These are phyloP conservation scores for Pyrrhia umbra DNA, from an alignment of 2,888 invertebrate genomes.

Conservation along the genomic window DNA sequence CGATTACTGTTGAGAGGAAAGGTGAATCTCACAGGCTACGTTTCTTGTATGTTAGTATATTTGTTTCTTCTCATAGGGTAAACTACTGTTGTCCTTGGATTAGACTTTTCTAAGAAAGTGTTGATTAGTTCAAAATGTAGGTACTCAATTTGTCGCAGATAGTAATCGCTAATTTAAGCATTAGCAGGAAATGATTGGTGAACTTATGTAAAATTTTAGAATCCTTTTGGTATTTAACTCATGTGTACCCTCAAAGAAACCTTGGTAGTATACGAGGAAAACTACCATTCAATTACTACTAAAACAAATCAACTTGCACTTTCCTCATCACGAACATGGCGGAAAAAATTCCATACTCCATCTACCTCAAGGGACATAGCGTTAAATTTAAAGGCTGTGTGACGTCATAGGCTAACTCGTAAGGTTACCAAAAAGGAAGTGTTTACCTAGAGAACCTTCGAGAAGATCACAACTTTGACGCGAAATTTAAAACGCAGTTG, in stretches of 20 bases:
- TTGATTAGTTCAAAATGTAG: too few relatives aligned
- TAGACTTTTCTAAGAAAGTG: too few relatives aligned
- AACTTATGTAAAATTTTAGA: background rate
- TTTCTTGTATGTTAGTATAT: too few relatives aligned
- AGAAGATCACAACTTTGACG: conserved; percentile 25
- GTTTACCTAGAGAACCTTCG: conserved; percentile 26
- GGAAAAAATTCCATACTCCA: conserved; percentile 47
- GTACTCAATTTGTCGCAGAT: too few relatives aligned
- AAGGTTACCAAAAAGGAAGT: conserved; percentile 50
- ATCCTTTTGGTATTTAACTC: conserved; percentile 9
- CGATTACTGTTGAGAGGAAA: too few relatives aligned
- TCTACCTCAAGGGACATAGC: background rate
- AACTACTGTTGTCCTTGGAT: too few relatives aligned
- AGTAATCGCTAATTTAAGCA: background rate
- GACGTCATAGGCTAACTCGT: conserved; percentile 13
- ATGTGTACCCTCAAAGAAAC: conserved; percentile 10
- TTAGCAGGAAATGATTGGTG: background rate
- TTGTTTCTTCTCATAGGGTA: too few relatives aligned
- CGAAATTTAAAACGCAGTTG: conserved; percentile 5
- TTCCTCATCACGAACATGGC: conserved; percentile 50
- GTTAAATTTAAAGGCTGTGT: conserved; percentile 25
- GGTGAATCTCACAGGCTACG: too few relatives aligned
- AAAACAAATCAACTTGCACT: conserved; percentile 29
- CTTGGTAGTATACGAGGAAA: conserved; percentile 35
- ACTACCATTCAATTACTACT: background rate